Evolutionary conservation across 2,888 invertebrate species (phyloP), one percentile per base, ranked within the genome.

Genomic region (Arrhopalites spinosus): DNA sequence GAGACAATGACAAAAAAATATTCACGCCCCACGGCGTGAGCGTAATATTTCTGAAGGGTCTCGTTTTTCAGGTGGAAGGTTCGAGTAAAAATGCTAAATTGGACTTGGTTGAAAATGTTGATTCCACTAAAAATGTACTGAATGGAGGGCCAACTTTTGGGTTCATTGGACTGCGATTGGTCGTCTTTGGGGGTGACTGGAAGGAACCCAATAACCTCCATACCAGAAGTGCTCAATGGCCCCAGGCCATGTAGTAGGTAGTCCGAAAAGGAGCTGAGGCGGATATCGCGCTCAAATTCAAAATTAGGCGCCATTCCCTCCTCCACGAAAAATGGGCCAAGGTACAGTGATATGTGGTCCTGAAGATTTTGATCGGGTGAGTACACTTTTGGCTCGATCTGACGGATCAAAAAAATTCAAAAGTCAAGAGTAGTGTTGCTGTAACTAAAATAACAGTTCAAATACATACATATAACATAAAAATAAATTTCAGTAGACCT

Each of bases 1-100:
- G 79, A 79, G 1, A 77, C 78, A 53, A 81, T 78, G 13, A 81
- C 78, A 47, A 78, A 78, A 47, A 80, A 81, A 17, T 81, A 81
- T 66, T 81, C 80, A 69, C 77, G 79, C 17, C 77, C 78, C 23
- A 77, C 77, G 13, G 78, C 76, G 23, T 63, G 1, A 15, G 25
- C 27, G 56, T 77, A 80, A 71, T 81, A 81, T 27, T 78, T 78
- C 56, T 75, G 74, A 13, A 81, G 29, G 1, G 69, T 36, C 36
- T 36, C 63, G 8, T 74, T 47, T 36, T 75, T 76, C n/a, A 76
- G 67, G 0, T 81, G 77, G 47, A 81, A 81, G 0, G 76, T 79
- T 30, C 76, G 75, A 0, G 82, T 69, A 67, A 81, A 78, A 64
- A 25, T 25, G 0, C 27, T 7, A 2, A 27, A 23, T 3, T 3